Evolutionary conservation across 2,888 invertebrate species (phyloP), one percentile per base, ranked within the genome.

Genomic region (Coelogynopora nodosa): DNA sequence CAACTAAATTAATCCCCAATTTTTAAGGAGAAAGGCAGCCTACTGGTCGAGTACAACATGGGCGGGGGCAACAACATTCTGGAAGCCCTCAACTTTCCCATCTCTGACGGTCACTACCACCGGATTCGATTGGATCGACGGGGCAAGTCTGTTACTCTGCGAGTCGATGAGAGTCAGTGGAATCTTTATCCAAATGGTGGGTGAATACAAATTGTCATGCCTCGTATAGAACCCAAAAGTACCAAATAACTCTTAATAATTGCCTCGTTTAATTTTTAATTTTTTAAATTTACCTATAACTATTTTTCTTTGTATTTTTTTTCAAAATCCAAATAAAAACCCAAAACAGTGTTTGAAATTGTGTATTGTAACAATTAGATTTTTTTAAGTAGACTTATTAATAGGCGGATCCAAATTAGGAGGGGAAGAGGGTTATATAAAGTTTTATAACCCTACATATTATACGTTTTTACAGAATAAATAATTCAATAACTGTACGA

Each of bases 41-140:
- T 82, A 27, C 82, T 2, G 2, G 82, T 82, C 18, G 13, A 30
- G 30, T 82, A 82, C 82, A 28, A 82, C 82, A 82, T 82, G 82
- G 82, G 82, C 27, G 2, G 18, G 27, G 31, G 31, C 13, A 23
- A 82, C 30, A 5, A 31, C n/a, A 5, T 13, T 2, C n/a, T 31
- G 2, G 31, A 30, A 13, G 82, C 10, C 2, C 2, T 29, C n/a
- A 82, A 2, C 2, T 2, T 23, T 18, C 13, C 13, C 30, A 2
- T 82, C 29, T 2, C 30, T 2, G 82, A 82, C 31, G 82, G 82
- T 5, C 2, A 1, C 30, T 82, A 82, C 23, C 82, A 82, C 29
- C 30, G 30, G 1, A 82, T 82, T 2, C 82, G 82, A 82, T 26
- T 82, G 26, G 23, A 27, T 2, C 82, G 82, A 13, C 5, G 5